phyloP scores from a whole-genome alignment of 2,797 vertebrate species.

The Lophius americanus region DNA sequence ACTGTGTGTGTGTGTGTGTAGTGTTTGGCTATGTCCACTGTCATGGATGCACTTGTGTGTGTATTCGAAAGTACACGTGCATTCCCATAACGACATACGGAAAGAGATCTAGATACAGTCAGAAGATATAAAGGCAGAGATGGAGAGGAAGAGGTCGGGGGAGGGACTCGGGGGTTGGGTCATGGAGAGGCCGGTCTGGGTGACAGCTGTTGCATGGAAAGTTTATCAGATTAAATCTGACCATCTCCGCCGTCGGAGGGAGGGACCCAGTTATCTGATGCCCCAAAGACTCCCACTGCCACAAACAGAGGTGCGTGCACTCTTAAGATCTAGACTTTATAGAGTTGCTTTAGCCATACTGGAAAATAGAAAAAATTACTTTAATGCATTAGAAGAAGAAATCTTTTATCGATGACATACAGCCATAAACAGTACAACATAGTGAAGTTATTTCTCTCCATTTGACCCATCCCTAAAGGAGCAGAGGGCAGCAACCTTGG shows the following conservation, averaged over 20 bases:
- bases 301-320: too few species aligned
- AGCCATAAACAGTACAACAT: too few species aligned
- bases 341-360: too few species aligned
- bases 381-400: too few species aligned
- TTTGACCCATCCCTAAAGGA: too few species aligned
- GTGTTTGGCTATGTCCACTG: not conserved
- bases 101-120: conserved; percentile 22
- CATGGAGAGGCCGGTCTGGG: conserved; percentile 53
- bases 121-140: conserved; percentile 24
- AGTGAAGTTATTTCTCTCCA: too few species aligned
- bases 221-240: conserved; percentile 81
- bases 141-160: conserved; percentile 20
- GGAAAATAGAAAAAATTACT: too few species aligned
- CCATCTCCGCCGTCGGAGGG: conserved; percentile 65
- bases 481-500: too few species aligned
- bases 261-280: conserved; percentile 52
- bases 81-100: conserved; percentile 8
- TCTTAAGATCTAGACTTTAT: too few species aligned
- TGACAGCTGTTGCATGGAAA: conserved; percentile 78
- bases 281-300: conserved; percentile 7
- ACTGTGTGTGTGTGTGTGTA: not conserved
- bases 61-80: not conserved
- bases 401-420: too few species aligned
- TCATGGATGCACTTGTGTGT: not conserved
- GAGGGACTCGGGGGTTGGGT: conserved; percentile 30